Conservation (phyloP, 2,888 invertebrate genomes). For the Timema podura region DNA sequence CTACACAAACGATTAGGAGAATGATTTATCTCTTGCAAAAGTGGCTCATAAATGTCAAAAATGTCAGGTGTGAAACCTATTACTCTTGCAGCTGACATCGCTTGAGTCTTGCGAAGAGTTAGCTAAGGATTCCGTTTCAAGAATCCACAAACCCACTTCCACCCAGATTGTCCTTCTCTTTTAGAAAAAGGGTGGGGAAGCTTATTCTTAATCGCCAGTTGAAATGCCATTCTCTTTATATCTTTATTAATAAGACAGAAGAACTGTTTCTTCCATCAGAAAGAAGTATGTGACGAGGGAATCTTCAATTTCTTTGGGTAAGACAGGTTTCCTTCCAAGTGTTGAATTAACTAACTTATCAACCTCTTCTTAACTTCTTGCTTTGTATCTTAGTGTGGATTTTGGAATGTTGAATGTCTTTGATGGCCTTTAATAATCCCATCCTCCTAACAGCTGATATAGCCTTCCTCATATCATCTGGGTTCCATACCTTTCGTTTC, state of each 20-base stretch:
- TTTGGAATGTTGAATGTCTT: neutral
- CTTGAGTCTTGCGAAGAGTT: neutral
- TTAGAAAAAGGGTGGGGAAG: neutral
- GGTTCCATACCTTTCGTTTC: neutral
- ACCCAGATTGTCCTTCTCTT: neutral
- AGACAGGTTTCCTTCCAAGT: constrained; percentile 3
- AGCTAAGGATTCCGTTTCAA: neutral
- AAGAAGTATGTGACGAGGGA: neutral
- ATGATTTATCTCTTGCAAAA: neutral
- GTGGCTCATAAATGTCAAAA: constrained; percentile 5
- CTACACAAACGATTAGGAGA: constrained; percentile 2
- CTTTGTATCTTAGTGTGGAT: neutral
- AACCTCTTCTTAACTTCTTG: neutral
- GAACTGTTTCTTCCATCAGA: constrained; percentile 2
- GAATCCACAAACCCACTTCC: neutral
- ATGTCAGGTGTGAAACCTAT: neutral
- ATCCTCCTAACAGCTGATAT: constrained; percentile 1
- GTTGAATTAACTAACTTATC: constrained; percentile 7
- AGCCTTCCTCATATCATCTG: neutral
- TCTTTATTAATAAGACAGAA: constrained; percentile 2
- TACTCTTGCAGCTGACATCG: neutral
- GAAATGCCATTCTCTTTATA: neutral
- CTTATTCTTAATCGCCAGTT: constrained; percentile 1
- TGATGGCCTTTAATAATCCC: constrained; percentile 15
- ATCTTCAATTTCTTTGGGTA: constrained; percentile 2